These are phyloP conservation scores for Ornithoptera alexandrae DNA, from an alignment of 2,888 invertebrate species.

Conservation along the genomic window DNA sequence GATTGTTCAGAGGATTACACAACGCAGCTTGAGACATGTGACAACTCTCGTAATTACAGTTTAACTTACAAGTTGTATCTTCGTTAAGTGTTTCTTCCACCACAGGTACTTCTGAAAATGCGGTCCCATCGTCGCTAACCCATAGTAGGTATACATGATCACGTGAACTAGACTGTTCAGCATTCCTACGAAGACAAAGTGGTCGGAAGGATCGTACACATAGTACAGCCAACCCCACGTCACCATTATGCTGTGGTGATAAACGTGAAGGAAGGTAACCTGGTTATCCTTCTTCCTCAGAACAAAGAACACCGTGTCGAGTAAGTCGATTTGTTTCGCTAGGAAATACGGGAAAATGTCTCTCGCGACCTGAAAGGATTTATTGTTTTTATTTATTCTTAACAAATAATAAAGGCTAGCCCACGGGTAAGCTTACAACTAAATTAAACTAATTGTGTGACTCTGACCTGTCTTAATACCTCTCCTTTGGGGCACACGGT, in stretches of 20 bases:
- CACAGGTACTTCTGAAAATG: constrained; percentile 86
- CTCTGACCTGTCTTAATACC: constrained; percentile 50
- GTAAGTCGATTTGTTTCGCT: constrained; percentile 87
- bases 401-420: background rate
- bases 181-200: constrained; percentile 86
- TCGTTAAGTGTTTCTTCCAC: constrained; percentile 94
- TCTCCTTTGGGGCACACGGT: constrained; percentile 60
- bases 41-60: too few species aligned
- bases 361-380: constrained; percentile 50
- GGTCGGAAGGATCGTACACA: constrained; percentile 87
- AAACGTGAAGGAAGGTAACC: constrained; percentile 92
- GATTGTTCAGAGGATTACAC: too few species aligned
- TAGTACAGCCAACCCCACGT: constrained; percentile 89
- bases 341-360: constrained; percentile 86
- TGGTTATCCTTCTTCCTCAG: constrained; percentile 88
- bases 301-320: constrained; percentile 93
- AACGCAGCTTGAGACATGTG: too few species aligned
- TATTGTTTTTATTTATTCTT: background rate
- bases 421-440: background rate
- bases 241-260: constrained; percentile 90
- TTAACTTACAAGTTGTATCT: constrained; percentile 85
- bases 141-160: constrained; percentile 90
- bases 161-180: constrained; percentile 89
- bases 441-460: constrained; percentile 29
- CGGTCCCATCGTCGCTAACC: constrained; percentile 87